phyloP scores from a whole-genome alignment of 2,113 vertebrate species.

The Phodopus roborovskii region DNA sequence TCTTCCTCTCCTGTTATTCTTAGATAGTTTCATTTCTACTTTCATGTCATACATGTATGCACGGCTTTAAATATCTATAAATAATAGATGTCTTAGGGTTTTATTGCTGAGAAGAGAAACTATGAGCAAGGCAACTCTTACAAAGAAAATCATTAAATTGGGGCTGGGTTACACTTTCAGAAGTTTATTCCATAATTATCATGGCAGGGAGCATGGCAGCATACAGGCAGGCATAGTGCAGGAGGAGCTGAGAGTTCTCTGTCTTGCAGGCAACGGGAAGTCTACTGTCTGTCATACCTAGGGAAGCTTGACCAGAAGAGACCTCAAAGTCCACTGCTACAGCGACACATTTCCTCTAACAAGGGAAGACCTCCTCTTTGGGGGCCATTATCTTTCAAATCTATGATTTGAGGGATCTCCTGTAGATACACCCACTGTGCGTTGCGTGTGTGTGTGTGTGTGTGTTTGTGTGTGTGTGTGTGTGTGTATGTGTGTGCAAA shows the following conservation, averaged over 20 bases:
- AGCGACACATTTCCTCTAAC: background rate
- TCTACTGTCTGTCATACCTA: background rate
- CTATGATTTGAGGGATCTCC: background rate
- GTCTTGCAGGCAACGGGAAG: background rate
- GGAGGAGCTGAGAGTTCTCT: background rate
- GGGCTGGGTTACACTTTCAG: background rate
- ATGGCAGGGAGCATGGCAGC: background rate
- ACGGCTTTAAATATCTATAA: background rate
- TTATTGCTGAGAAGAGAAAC: background rate
- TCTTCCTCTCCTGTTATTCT: too few species aligned
- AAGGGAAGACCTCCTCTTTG: background rate
- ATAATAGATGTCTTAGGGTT: background rate
- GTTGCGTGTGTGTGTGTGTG: too few species aligned
- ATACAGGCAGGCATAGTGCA: background rate
- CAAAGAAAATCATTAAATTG: background rate
- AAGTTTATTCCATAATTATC: background rate
- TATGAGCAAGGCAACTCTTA: background rate
- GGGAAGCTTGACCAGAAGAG: background rate
- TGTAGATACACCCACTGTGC: background rate
- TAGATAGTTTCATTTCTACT: background rate
- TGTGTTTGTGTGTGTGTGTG: too few species aligned
- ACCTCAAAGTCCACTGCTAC: background rate
- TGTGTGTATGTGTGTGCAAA: background rate
- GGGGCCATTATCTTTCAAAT: background rate
- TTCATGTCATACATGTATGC: background rate